Evolutionary conservation across 2,888 invertebrate genomes (phyloP).

Genomic region (Conops quadrifasciatus): DNA sequence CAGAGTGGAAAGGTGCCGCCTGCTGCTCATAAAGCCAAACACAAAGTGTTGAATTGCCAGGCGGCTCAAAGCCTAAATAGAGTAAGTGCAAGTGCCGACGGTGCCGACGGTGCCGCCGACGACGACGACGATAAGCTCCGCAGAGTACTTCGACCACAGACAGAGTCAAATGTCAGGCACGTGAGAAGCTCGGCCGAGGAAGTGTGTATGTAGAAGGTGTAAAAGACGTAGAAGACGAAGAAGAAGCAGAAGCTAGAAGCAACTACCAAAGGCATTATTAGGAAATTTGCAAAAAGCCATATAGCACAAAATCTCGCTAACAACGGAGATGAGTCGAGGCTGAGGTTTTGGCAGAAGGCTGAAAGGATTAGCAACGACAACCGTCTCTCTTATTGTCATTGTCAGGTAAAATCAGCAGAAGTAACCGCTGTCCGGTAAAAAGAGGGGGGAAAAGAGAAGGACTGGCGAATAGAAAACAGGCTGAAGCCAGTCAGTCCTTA

Average conservation of each 20-base stretch:
- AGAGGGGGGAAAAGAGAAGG: neutral
- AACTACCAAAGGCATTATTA: constrained; percentile 21
- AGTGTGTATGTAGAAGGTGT: neutral
- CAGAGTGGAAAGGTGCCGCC: neutral
- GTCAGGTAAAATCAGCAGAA: neutral
- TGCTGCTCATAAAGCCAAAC: neutral
- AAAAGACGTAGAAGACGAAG: neutral
- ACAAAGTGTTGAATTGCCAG: constrained; percentile 30
- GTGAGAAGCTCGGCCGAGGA: neutral
- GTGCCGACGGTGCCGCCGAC: neutral
- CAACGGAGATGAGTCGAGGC: neutral
- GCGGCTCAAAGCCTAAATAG: constrained; percentile 18
- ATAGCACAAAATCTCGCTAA: constrained; percentile 14
- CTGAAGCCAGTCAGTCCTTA: neutral
- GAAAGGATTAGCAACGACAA: neutral
- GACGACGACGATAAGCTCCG: neutral
- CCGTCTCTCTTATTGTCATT: neutral
- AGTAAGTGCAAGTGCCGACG: constrained; percentile 9
- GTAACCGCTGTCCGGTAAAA: neutral
- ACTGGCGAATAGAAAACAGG: neutral
- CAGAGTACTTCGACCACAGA: no score
- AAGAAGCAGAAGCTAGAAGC: neutral
- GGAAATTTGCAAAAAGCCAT: constrained; percentile 30
- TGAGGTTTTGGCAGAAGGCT: constrained; percentile 1
- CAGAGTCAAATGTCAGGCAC: neutral